A percentile compares a stretch with the other conserved stretches of the same genome.
phyloP scores from a whole-genome alignment of 2,113 vertebrate genomes.

The Cariama cristata region DNA sequence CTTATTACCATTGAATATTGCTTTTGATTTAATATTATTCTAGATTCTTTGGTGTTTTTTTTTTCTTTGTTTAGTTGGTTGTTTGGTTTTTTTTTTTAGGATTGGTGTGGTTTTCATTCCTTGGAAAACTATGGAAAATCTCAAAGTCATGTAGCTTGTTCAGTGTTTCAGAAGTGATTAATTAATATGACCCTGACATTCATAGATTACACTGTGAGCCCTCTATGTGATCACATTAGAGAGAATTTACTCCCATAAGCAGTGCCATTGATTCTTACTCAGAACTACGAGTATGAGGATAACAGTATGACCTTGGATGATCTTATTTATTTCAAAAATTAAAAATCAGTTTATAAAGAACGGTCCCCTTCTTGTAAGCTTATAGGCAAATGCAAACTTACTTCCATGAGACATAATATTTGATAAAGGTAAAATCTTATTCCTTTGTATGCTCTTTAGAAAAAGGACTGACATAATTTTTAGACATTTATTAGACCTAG shows the following conservation, averaged over 20 bases:
- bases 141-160: neutral
- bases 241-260: neutral
- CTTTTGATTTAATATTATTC: neutral
- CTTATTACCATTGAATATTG: neutral
- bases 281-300: neutral
- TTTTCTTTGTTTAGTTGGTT: neutral
- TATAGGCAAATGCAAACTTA: neutral
- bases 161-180: neutral
- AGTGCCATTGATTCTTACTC: neutral
- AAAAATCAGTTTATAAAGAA: neutral
- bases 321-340: neutral
- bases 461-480: neutral
- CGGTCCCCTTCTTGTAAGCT: rapidly evolving
- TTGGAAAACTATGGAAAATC: neutral
- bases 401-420: neutral
- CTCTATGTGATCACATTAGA: neutral
- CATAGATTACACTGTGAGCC: neutral
- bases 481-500: neutral
- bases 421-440: neutral
- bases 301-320: neutral
- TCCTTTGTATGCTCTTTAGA: neutral
- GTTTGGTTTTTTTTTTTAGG: neutral
- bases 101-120: neutral
- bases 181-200: neutral
- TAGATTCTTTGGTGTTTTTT: neutral